Percentiles rank a stretch among this genome's conserved stretches.
Conservation (phyloP, 2,888 invertebrate genomes). For the Calameuta pallipes region DNA sequence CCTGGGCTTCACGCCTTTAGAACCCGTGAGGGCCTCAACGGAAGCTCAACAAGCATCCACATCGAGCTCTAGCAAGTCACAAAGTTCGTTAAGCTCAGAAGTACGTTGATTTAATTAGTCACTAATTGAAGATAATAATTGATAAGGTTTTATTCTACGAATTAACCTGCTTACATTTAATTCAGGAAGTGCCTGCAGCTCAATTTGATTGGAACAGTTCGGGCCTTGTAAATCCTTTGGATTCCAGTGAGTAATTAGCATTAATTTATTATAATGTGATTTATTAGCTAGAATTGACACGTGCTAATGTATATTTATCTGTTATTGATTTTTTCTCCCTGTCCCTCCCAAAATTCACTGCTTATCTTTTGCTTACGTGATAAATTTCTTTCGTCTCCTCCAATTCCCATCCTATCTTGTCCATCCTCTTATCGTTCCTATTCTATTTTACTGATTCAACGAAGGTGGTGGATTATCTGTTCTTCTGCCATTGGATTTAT, state of each 20-base stretch:
- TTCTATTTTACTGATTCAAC: conserved; percentile 4
- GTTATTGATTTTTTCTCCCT: conserved; percentile 1
- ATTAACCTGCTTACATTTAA: conserved; percentile 3
- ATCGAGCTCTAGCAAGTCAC: conserved; percentile 27
- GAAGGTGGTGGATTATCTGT: conserved; percentile 64
- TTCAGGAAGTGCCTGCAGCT: conserved; percentile 71
- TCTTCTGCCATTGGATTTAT: conserved; percentile 63
- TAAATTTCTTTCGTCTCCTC: not conserved
- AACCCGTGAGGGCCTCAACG: conserved; percentile 75
- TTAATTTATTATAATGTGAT: not conserved
- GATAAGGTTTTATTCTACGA: not conserved
- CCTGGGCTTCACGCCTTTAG: conserved; percentile 80
- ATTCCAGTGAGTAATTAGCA: conserved; percentile 64
- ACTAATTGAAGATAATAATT: conserved; percentile 5
- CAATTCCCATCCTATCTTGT: not conserved
- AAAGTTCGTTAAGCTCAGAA: conserved; percentile 43
- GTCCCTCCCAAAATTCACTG: not conserved
- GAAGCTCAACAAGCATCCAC: conserved; percentile 40
- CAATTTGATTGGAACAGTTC: conserved; percentile 82
- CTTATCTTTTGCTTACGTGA: conserved; percentile 1
- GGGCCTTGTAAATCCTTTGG: conserved; percentile 79
- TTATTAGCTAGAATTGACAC: not conserved
- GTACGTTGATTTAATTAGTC: conserved; percentile 35
- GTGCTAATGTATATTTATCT: not conserved
- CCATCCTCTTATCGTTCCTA: not conserved